Conservation (phyloP, 2,113 vertebrate genomes). For the Elachura formosa region DNA sequence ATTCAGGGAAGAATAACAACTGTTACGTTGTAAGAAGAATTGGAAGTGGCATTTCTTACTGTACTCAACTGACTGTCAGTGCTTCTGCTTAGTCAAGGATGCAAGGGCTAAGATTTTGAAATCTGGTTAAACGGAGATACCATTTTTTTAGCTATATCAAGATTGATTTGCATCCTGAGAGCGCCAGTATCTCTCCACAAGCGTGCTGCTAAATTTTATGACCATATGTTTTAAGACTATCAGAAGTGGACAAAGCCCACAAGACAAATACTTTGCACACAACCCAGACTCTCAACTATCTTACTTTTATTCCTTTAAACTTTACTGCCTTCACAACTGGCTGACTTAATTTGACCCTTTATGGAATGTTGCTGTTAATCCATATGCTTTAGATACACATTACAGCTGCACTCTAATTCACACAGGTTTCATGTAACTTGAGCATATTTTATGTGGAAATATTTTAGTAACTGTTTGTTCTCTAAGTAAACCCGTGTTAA, state of each 20-base stretch:
- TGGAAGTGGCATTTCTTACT: neutral
- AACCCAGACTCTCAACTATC: slow-evolving; percentile 1
- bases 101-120: slow-evolving; percentile 18
- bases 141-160: neutral
- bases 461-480: slow-evolving; percentile 90
- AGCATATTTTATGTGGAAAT: slow-evolving; percentile 80
- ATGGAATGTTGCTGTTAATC: slow-evolving; percentile 65
- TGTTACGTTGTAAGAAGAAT: neutral
- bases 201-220: neutral
- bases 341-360: slow-evolving; percentile 62
- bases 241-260: slow-evolving; percentile 19
- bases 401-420: slow-evolving; percentile 64
- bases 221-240: neutral
- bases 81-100: slow-evolving; percentile 4
- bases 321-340: slow-evolving; percentile 45
- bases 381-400: slow-evolving; percentile 69
- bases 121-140: neutral
- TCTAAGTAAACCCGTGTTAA: slow-evolving; percentile 83
- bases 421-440: slow-evolving; percentile 73
- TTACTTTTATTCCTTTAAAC: slow-evolving; percentile 31
- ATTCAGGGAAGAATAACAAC: neutral
- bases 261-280: slow-evolving; percentile 29
- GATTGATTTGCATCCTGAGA: slow-evolving; percentile 9
- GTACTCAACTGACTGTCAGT: neutral
- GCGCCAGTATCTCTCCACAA: neutral